A percentile compares a stretch with the other conserved stretches of the same genome.
phyloP scores from a whole-genome alignment of 2,797 vertebrate species.

The Schizopygopsis malacanthus region DNA sequence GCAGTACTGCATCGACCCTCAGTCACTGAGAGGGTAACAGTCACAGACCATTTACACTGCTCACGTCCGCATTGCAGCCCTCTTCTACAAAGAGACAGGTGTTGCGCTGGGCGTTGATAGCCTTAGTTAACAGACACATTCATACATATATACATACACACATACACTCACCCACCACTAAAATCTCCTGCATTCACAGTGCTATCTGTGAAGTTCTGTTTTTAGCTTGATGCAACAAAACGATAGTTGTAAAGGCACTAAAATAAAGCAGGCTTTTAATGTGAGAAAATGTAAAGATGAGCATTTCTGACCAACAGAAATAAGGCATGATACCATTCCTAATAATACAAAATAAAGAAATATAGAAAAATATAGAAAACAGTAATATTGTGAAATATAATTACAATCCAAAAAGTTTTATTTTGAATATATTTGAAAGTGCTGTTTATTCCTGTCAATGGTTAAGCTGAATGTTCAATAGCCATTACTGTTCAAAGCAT shows the following conservation, averaged over 20 bases:
- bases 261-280: not conserved
- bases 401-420: too few relatives aligned
- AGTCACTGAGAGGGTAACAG: slow-evolving; percentile 38
- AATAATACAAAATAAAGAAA: too few relatives aligned
- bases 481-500: not conserved
- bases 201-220: slow-evolving; percentile 10
- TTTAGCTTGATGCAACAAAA: not conserved
- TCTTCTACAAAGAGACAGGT: slow-evolving; percentile 42
- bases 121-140: slow-evolving; percentile 4
- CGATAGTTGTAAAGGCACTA: not conserved
- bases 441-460: too few relatives aligned
- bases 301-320: too few relatives aligned
- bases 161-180: not conserved
- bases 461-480: too few relatives aligned
- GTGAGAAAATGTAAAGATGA: not conserved
- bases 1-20: too few relatives aligned
- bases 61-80: slow-evolving; percentile 61
- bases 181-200: not conserved
- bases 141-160: slow-evolving; percentile 4
- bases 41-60: slow-evolving; percentile 17
- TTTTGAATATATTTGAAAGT: too few relatives aligned
- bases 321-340: too few relatives aligned
- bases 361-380: too few relatives aligned
- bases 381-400: too few relatives aligned
- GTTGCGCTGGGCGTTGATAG: slow-evolving; percentile 17